Conservation (phyloP, 2,113 vertebrate genomes). For the Cyanoramphus novaezelandiae region DNA sequence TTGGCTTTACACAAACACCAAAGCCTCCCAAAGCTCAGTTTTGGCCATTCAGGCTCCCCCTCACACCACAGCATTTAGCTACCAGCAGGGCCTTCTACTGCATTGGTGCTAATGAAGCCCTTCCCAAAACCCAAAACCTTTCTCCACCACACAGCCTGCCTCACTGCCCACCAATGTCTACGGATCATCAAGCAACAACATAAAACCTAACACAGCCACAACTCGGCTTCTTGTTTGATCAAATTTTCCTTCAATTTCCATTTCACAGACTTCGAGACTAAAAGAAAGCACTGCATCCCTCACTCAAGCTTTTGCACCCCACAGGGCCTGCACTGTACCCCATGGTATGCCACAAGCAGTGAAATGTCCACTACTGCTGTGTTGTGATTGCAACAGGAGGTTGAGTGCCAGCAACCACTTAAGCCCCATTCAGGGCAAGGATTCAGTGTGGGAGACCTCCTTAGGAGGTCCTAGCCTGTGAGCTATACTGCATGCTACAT, state of each 20-base stretch:
- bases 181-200: neutral
- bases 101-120: neutral
- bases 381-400: neutral
- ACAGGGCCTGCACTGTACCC: neutral
- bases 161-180: neutral
- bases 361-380: rapidly evolving
- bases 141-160: neutral
- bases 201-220: neutral
- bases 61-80: neutral
- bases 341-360: neutral
- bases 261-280: neutral
- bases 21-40: neutral
- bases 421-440: neutral
- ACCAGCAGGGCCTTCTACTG: neutral
- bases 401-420: neutral
- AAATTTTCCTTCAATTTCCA: neutral
- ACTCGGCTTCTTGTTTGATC: neutral
- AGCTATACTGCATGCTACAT: neutral
- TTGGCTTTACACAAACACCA: neutral
- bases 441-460: neutral
- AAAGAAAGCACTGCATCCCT: rapidly evolving
- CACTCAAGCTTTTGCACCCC: neutral
- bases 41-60: neutral
- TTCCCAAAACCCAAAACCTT: neutral
- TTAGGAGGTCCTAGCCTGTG: rapidly evolving